Base-by-base conservation (phyloP, 2,888 invertebrate species). In the Spodoptera picta region DNA sequence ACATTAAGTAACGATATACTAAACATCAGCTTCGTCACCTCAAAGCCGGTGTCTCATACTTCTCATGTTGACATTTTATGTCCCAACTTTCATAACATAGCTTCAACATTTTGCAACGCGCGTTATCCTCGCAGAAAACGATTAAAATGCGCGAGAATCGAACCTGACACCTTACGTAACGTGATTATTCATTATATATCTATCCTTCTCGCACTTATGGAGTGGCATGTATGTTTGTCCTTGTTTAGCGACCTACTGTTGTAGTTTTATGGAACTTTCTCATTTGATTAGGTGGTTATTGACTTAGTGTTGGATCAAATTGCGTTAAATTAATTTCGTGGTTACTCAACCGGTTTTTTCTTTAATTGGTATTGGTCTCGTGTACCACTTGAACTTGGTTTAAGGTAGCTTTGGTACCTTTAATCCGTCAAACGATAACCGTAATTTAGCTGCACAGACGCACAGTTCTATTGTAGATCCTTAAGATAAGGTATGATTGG, bases 101-200 rank as follows among this genome's bases (percentile, higher is more conserved):
- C 24, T 12, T 36, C 73, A 77, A 77, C 47, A 69, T 77, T 66
- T 74, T 46, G 74, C 74, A 69, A 71, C 43, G 55, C 54, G 19
- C 54, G 56, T 78, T 63, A 65, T 70, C 60, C 61, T 69, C 70
- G 63, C 71, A 69, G 51, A 69, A 36, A 77, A 78, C 77, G 54
- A 66, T 75, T 75, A 69, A 70, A 77, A 69, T 68, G 71, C 55
- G 74, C 76, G 63, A 69, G 73, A 78, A 74, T 75, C 70, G 62
- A 81, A 73, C 78, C 72, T 71, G 57, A 44, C 54, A 64, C 53
- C 54, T 82, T 82, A 79, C 70, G 75, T 71, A 83, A 83, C 7
- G 36, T 52, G 48, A 60, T 77, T 75, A 70, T 73, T 65, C 51
- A 66, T 36, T 54, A 56, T 60, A 47, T n/a, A 7, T 48, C 60